Base-by-base conservation (phyloP, 2,113 vertebrate species). In the Nesogale talazaci region DNA sequence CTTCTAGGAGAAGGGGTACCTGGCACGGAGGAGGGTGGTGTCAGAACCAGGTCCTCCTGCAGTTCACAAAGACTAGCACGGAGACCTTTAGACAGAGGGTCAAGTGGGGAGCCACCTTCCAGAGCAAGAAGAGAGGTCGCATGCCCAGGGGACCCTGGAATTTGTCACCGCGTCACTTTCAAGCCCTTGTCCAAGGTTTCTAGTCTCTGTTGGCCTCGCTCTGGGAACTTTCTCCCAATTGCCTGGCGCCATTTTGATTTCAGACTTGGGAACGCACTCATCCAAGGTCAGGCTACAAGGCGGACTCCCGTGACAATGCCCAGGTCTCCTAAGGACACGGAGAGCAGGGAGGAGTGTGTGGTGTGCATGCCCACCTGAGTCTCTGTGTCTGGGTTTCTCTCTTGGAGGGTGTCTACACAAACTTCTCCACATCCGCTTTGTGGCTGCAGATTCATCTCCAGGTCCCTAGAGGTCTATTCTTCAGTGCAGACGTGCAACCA, bases 11-110 rank as follows among this genome's bases (percentile, higher is more conserved):
- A 31, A 34, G 89, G 67, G 10, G 46, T 38, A 15, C 86, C 31
- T 25, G 42, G 42, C 6, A 10, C 10, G 42, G 42, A 10, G 42
- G 42, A 10, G 5, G 6, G 0, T 10, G 14, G 1, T 0, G 61
- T 17, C 72, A 20, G 38, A 82, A 29, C 56, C 56, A 46, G 31
- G 86, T 14, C 40, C 63, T 83, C 72, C 57, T 57, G 36, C 52
- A 86, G 25, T 40, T 70, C 67, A 38, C 0, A 1, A 52, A 46
- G 42, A 46, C 5, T 46, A 46, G 42, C 42, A 46, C 42, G 10
- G 10, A 46, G 42, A 46, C 42, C 42, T 46, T 46, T 46, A 46
- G 5, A 46, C 42, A 46, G 5, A 46, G 5, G 6, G 42, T 46
- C 42, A 46, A 46, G 42, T 46, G 42, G 42, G 42, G 42, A 46